Conservation (phyloP, 2,888 invertebrate species). For the Pollenia labialis region DNA sequence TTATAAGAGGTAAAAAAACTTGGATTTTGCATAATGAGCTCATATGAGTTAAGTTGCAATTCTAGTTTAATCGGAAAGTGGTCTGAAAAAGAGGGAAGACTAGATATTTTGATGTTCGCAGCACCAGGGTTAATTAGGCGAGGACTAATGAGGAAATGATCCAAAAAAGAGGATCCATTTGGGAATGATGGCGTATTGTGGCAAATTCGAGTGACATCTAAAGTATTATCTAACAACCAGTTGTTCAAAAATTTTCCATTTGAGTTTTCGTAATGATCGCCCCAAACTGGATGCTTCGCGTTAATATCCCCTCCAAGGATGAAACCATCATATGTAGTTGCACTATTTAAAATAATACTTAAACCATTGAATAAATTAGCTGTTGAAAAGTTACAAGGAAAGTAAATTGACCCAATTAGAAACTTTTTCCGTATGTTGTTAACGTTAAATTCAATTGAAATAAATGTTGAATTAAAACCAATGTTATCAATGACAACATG, state of each 20-base stretch:
- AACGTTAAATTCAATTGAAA: neutral
- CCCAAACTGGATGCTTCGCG: no score
- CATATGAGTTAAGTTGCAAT: neutral
- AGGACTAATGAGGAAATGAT: neutral
- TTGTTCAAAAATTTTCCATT: neutral
- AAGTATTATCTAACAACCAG: neutral
- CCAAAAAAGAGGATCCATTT: neutral
- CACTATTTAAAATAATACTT: neutral
- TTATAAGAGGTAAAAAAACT: neutral
- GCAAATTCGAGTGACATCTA: neutral
- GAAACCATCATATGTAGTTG: neutral
- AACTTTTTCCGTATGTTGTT: neutral
- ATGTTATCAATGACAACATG: no score
- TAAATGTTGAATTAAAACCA: neutral
- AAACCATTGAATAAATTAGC: neutral
- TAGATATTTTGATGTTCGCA: neutral
- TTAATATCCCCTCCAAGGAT: neutral
- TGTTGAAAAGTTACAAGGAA: neutral
- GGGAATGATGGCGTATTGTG: neutral
- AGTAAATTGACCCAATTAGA: neutral
- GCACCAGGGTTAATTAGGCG: neutral
- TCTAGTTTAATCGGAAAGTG: conserved; percentile 1
- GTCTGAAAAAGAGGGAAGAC: neutral
- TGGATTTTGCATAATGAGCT: neutral
- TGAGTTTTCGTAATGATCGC: neutral